These are phyloP conservation scores for Anableps anableps DNA, from an alignment of 2,797 vertebrate species.

Conservation along the genomic window DNA sequence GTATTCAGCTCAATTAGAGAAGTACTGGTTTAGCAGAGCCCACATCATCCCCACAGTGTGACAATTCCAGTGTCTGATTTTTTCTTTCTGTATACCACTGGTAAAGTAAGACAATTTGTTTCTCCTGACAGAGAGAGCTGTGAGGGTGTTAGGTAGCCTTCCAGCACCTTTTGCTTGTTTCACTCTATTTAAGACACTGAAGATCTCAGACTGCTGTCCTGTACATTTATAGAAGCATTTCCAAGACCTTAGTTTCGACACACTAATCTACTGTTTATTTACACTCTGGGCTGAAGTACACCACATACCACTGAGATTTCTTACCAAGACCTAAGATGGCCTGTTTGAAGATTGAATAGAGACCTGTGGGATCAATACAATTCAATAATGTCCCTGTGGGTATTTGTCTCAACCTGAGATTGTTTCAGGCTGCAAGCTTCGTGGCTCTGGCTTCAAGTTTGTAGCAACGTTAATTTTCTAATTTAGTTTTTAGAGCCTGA, in stretches of 20 bases:
- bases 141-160: conserved; percentile 55
- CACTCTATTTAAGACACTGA: conserved; percentile 38
- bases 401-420: conserved; percentile 54
- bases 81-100: conserved; percentile 46
- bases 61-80: conserved; percentile 41
- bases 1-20: conserved; percentile 31
- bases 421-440: conserved; percentile 63
- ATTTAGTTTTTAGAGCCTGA: conserved; percentile 50
- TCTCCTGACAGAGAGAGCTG: conserved; percentile 55
- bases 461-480: conserved; percentile 54
- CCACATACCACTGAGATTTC: conserved; percentile 43
- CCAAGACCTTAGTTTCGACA: conserved; percentile 36
- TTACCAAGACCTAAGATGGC: conserved; percentile 49
- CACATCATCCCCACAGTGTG: conserved; percentile 23
- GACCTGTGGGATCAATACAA: conserved; percentile 74
- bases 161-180: conserved; percentile 45
- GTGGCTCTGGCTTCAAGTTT: conserved; percentile 45
- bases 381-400: conserved; percentile 73
- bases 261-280: conserved; percentile 50
- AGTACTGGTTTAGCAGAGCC: conserved; percentile 31
- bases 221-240: conserved; percentile 47
- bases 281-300: conserved; percentile 44
- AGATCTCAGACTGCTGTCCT: conserved; percentile 29
- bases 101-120: conserved; percentile 64
- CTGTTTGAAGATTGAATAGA: conserved; percentile 70